phyloP scores from a whole-genome alignment of 2,888 invertebrate species.

The Chaitophorus viminalis region DNA sequence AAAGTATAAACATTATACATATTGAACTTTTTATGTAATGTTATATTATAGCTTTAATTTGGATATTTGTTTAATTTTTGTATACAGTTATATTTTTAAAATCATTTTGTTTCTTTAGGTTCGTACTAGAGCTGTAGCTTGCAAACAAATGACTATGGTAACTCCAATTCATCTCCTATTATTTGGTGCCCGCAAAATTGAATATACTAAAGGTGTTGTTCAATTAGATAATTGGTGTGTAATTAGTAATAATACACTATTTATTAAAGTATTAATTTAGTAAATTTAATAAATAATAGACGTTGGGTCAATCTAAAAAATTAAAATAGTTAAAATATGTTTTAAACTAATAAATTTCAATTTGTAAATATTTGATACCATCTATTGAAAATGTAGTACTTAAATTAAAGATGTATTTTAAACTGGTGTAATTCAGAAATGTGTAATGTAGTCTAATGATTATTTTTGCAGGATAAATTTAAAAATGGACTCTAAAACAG shows the following conservation, averaged over 20 bases:
- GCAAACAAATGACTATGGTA: constrained; percentile 97
- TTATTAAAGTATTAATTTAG: no score
- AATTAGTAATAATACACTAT: not conserved
- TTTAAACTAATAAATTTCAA: no score
- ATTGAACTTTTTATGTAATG: no score
- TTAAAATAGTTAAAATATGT: no score
- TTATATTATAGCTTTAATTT: no score
- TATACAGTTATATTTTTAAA: no score
- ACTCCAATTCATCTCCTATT: constrained; percentile 91
- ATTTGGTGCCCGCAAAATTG: constrained; percentile 90
- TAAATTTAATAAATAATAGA: no score
- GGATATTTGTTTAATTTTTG: no score
- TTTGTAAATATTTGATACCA: no score
- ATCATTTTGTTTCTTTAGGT: constrained; percentile 70
- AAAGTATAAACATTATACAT: no score
- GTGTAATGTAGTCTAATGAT: not conserved
- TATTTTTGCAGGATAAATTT: constrained; percentile 77
- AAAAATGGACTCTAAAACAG: constrained; percentile 80
- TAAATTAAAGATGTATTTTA: not conserved
- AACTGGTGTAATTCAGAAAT: not conserved
- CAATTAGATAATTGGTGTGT: constrained; percentile 87
- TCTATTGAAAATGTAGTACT: not conserved
- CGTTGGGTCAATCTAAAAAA: no score
- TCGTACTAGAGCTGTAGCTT: constrained; percentile 92
- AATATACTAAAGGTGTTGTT: constrained; percentile 79